phyloP scores from a whole-genome alignment of 2,888 invertebrate genomes.

The Dascillus cervinus region DNA sequence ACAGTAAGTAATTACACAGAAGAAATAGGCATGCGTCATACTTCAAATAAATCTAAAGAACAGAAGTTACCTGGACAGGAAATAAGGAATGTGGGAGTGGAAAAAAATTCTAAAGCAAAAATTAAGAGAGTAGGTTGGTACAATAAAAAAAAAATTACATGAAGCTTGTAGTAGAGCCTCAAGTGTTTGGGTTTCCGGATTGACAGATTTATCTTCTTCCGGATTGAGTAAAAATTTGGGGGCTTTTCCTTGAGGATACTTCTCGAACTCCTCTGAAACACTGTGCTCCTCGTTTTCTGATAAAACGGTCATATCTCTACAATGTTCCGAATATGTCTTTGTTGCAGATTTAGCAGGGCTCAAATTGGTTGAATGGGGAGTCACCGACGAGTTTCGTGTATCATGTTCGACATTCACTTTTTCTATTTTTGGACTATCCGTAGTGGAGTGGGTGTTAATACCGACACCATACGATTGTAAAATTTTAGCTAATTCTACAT shows the following conservation, averaged over 20 bases:
- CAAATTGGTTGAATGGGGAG: slow-evolving; percentile 74
- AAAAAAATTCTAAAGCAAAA: too few relatives aligned
- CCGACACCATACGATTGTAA: slow-evolving; percentile 89
- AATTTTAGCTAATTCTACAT: slow-evolving; percentile 86
- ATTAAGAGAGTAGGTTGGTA: too few relatives aligned
- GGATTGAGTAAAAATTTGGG: slow-evolving; percentile 57
- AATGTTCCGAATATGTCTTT: slow-evolving; percentile 79
- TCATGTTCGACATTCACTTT: slow-evolving; percentile 68
- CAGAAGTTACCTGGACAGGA: too few relatives aligned
- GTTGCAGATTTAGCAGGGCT: slow-evolving; percentile 79
- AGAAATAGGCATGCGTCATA: too few relatives aligned
- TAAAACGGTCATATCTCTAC: slow-evolving; percentile 86
- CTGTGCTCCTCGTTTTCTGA: slow-evolving; percentile 96
- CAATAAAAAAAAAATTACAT: slow-evolving; percentile 48
- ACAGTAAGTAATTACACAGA: too few relatives aligned
- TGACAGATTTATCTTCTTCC: slow-evolving; percentile 57
- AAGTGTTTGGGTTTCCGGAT: slow-evolving; percentile 83
- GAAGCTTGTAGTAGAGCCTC: slow-evolving; percentile 93
- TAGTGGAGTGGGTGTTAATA: slow-evolving; percentile 84
- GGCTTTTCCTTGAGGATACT: slow-evolving; percentile 53
- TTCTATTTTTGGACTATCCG: slow-evolving; percentile 77
- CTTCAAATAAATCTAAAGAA: too few relatives aligned
- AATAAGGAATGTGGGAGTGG: too few relatives aligned
- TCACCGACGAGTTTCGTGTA: slow-evolving; percentile 63
- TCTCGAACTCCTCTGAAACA: slow-evolving; percentile 72